Percentiles rank a stretch among this genome's conserved stretches.
Evolutionary conservation across 2,113 vertebrate genomes (phyloP).

Genomic region (Notothenia rossii): DNA sequence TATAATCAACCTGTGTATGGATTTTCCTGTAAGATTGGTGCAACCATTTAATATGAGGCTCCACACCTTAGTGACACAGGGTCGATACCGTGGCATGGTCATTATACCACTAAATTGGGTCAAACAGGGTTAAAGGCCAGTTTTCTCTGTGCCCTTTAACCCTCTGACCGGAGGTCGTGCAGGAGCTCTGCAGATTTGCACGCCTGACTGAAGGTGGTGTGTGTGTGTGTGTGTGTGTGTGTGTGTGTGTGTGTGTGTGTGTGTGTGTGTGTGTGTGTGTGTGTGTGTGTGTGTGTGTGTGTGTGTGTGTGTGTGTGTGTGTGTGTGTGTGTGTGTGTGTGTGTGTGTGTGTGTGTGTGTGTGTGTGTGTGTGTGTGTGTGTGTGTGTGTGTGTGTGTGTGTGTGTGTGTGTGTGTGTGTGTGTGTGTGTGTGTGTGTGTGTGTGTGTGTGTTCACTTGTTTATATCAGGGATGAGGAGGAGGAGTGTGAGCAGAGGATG

Average conservation of each 20-base stretch:
- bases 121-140: slow-evolving; percentile 78
- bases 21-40: slow-evolving; percentile 47
- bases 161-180: slow-evolving; percentile 62
- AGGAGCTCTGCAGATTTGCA: slow-evolving; percentile 50
- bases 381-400: too few relatives aligned
- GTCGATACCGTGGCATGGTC: slow-evolving; percentile 67
- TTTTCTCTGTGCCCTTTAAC: slow-evolving; percentile 70
- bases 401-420: too few relatives aligned
- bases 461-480: slow-evolving; percentile 48
- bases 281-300: too few relatives aligned
- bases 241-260: slow-evolving; percentile 13
- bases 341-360: too few relatives aligned
- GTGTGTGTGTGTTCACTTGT: slow-evolving; percentile 24
- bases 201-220: slow-evolving; percentile 31
- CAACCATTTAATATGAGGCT: slow-evolving; percentile 63
- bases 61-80: slow-evolving; percentile 61
- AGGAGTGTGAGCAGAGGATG: slow-evolving; percentile 61
- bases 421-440: too few relatives aligned
- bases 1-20: slow-evolving; percentile 64
- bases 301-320: too few relatives aligned
- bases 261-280: too few relatives aligned
- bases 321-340: too few relatives aligned
- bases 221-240: slow-evolving; percentile 14
- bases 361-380: too few relatives aligned
- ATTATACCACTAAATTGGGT: slow-evolving; percentile 81